Conservation (phyloP, 2,113 vertebrate genomes). For the Hystrix brachyura region DNA sequence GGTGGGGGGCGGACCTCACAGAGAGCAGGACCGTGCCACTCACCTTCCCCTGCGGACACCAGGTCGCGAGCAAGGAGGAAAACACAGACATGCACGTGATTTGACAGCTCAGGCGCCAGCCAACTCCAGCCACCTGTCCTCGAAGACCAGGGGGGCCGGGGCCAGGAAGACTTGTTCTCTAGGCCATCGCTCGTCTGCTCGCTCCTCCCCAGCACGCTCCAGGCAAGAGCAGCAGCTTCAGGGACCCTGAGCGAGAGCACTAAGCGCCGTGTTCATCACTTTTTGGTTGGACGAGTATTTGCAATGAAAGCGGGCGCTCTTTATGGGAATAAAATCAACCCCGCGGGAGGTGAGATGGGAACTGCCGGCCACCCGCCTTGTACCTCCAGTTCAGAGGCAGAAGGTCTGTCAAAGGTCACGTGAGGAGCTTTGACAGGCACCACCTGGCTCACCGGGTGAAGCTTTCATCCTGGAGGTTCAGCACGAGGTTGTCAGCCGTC, state of each 20-base stretch:
- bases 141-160: neutral
- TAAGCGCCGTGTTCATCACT: neutral
- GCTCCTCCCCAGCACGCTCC: too few species aligned
- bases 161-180: too few species aligned
- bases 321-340: neutral
- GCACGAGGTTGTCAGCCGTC: constrained; percentile 94
- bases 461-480: constrained; percentile 94
- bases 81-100: constrained; percentile 56
- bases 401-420: neutral
- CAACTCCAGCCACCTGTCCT: neutral
- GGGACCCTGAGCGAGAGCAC: neutral
- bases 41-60: constrained; percentile 88
- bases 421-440: neutral
- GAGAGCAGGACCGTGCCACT: constrained; percentile 54
- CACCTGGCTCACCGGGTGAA: constrained; percentile 91
- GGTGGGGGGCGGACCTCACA: neutral
- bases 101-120: neutral
- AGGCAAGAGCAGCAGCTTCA: neutral
- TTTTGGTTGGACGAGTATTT: neutral
- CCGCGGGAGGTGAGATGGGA: neutral
- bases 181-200: neutral
- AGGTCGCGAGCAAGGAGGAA: neutral
- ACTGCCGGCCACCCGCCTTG: neutral
- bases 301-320: neutral
- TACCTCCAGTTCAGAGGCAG: neutral